Percentiles rank a stretch among this genome's conserved stretches.
phyloP scores from a whole-genome alignment of 35 echinoderm and acorn worm genomes.

The Ptychodera flava region DNA sequence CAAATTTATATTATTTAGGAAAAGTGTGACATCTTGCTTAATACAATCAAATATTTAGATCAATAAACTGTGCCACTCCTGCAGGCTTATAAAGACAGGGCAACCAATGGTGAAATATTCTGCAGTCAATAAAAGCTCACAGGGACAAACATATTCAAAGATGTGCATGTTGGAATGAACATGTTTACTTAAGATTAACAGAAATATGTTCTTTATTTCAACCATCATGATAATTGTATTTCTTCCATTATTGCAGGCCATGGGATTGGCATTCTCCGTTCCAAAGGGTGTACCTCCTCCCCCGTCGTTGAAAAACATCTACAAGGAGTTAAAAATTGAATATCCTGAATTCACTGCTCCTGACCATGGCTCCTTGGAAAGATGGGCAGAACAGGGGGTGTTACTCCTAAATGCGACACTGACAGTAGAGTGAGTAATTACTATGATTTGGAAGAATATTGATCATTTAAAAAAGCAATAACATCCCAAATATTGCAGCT shows the following conservation, averaged over 20 bases:
- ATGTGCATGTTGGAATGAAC: no score
- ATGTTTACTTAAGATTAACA: background rate
- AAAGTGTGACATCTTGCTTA: no score
- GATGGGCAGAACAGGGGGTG: background rate
- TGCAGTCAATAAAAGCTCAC: no score
- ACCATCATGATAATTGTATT: background rate
- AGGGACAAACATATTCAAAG: no score
- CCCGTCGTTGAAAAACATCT: background rate
- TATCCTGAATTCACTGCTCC: background rate
- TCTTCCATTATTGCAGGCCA: background rate
- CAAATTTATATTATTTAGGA: no score
- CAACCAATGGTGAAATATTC: no score
- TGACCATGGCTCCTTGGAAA: background rate
- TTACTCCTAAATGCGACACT: background rate
- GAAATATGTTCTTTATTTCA: background rate
- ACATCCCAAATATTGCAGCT: no score
- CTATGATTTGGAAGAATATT: no score
- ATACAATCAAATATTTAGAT: no score
- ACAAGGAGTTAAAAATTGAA: background rate
- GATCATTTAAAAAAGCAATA: no score
- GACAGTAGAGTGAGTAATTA: background rate
- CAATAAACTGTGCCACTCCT: no score
- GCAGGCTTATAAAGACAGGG: no score
- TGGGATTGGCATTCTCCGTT: background rate
- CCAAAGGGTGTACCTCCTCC: background rate